Base-by-base conservation (phyloP, 2,113 vertebrate genomes). In the Suricata suricatta region DNA sequence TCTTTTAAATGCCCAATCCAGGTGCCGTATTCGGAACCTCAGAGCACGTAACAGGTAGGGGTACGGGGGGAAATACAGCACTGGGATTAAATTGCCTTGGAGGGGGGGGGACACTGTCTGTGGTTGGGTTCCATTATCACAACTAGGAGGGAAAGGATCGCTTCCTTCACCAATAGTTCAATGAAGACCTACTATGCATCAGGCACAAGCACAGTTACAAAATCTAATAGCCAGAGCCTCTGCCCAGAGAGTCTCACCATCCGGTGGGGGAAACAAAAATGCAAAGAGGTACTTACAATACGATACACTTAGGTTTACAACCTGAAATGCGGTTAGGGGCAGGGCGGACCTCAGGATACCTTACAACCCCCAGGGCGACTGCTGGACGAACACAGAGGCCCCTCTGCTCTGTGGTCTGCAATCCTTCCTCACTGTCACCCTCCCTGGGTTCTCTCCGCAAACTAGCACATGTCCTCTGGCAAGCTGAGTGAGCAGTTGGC, bases 401-500 rank as follows among this genome's bases (percentile, higher is more conserved):
- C 74, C 77, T 87, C 25, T 7, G 76, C 90, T 82, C 95, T 68
- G 89, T 3, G 84, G 81, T 47, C 96, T 83, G 38, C 77, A 63
- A 27, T 86, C 90, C 33, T 63, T 54, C 81, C 88, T 87, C 68
- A 13, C 15, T 23, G 94, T 87, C n/a, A 0, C 90, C 87, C 84
- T 96, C 89, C 92, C 74, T 60, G 31, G 95, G 84, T 66, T 90
- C 81, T 94, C 93, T 95, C 97, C 69, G 91, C 85, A 90, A 82
- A 98, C 54, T 33, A 98, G 97, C 79, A 25, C 89, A 93, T 83
- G 93, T 97, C 98, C 97, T 97, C 72, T 98, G 93, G 98, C 93
- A 97, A 90, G 95, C 2, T 0, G 90, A 27, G 0, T 14, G 82
- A 96, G 90, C 93, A 95, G 97, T 94, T 97, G 97, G 92, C 94